phyloP scores from a whole-genome alignment of 2,113 vertebrate species.

The Upupa epops region DNA sequence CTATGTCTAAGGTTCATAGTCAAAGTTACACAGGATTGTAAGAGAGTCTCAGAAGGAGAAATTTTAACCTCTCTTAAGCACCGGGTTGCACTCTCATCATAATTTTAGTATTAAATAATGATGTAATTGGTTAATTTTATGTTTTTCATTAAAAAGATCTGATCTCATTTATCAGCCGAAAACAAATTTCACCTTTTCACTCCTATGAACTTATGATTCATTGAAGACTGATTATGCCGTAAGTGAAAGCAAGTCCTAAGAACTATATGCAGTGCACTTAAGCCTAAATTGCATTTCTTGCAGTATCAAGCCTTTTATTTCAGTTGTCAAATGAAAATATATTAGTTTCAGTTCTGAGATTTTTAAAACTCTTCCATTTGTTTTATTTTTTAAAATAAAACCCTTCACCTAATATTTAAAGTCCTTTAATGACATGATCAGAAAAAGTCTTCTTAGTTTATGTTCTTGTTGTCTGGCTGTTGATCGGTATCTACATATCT shows the following conservation, averaged over 20 bases:
- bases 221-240: neutral
- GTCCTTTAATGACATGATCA: neutral
- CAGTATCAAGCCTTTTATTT: neutral
- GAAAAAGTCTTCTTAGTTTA: neutral
- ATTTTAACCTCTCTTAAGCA: neutral
- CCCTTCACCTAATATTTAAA: neutral
- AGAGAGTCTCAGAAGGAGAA: neutral
- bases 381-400: neutral
- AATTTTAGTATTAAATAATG: neutral
- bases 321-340: neutral
- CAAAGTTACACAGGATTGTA: neutral
- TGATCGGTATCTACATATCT: neutral
- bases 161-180: neutral
- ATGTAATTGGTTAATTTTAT: neutral
- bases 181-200: neutral
- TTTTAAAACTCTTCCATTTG: neutral
- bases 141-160: neutral
- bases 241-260: neutral
- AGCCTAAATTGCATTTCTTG: neutral
- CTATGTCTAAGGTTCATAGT: neutral
- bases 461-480: neutral
- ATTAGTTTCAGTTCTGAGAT: neutral
- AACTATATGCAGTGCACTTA: neutral
- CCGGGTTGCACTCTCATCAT: neutral
- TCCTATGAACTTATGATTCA: neutral